Conservation (phyloP, 2,797 vertebrate genomes). For the Chiloscyllium punctatum region DNA sequence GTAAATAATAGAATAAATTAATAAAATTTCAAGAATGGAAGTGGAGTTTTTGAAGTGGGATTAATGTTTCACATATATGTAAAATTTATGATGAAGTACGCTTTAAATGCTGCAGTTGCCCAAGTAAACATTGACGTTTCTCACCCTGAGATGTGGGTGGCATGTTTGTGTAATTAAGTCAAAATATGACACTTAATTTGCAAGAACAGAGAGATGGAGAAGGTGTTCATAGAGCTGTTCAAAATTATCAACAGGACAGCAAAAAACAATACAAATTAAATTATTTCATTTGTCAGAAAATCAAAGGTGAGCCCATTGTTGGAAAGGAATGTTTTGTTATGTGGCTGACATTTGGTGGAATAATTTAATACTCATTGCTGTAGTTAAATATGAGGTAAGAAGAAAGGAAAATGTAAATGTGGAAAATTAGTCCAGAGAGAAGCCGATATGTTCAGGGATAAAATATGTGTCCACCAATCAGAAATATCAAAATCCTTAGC, state of each 20-base stretch:
- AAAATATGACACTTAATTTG: neutral
- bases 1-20: neutral
- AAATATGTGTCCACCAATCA: neutral
- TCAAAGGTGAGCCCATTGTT: neutral
- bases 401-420: neutral
- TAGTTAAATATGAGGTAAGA: neutral
- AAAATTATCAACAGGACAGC: neutral
- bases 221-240: neutral
- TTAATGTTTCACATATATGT: neutral
- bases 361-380: neutral
- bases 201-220: neutral
- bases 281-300: neutral
- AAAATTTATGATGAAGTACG: neutral
- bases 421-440: neutral
- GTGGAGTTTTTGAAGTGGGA: neutral
- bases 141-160: neutral
- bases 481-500: neutral
- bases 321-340: neutral
- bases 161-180: neutral
- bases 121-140: neutral
- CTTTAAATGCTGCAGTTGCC: neutral
- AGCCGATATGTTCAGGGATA: neutral
- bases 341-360: neutral
- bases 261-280: neutral
- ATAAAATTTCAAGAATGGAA: neutral